Base-by-base conservation (phyloP, 1,140 invertebrate genomes). In the Pantala flavescens region DNA sequence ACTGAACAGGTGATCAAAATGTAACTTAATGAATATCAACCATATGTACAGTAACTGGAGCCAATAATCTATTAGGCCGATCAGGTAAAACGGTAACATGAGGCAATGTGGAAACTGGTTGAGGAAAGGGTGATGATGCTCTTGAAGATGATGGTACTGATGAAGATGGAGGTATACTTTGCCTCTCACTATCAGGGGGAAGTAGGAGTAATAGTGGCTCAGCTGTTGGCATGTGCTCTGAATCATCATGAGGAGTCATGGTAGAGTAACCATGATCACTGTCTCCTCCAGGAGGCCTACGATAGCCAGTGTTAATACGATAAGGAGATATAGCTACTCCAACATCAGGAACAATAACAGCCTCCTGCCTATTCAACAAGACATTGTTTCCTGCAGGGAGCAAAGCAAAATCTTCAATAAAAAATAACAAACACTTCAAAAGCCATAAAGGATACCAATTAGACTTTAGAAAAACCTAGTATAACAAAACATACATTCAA, bases 261-360 rank as follows among this genome's bases (percentile, higher is more conserved):
- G 95, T 97, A 21, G 93, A 96, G 81, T 97, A 97, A 2, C 95
- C 95, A 81, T 96, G 93, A 84, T 97, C 95, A 42, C 93, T 95
- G 78, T 95, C 94, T 7, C 91, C 92, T 11, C 90, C 89, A 21
- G 90, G 89, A 23, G 92, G 90, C 70, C 93, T 85, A 43, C 92
- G 86, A 79, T 96, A 95, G 63, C 85, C 86, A 0, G 93, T 92
- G 16, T 93, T 90, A 70, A 96, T 90, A 71, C 93, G 88, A 80
- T 97, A 97, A 0, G 95, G 95, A 0, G 93, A 96, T 76, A 95
- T 89, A 24, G 71, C 71, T 9, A 24, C 19, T 23, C 71, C 36
- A 72, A 23, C n/a, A 72, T 24, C 36, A 23, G 23, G 23, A 24
- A 23, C 71, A 71, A 55, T 2, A 23, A 43, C 16, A 19, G 72